These are phyloP conservation scores for Thyatira batis DNA, from an alignment of 2,888 invertebrate species.

Conservation along the genomic window DNA sequence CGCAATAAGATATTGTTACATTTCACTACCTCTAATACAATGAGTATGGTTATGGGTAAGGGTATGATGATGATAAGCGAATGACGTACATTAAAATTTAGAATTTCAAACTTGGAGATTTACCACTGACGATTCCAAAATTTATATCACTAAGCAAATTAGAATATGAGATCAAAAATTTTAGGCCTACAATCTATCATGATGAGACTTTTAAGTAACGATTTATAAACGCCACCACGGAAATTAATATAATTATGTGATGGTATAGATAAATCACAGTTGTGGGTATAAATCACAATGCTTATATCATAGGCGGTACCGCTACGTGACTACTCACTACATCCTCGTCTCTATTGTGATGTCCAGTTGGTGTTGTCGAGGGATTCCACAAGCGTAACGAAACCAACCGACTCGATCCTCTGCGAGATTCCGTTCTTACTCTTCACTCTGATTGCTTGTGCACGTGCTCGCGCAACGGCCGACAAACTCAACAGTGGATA, in stretches of 20 bases:
- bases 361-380: conserved; percentile 50
- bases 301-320: conserved; percentile 76
- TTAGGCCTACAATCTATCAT: conserved; percentile 80
- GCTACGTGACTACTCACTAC: conserved; percentile 68
- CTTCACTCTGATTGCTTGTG: conserved; percentile 21
- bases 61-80: conserved; percentile 63
- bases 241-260: conserved; percentile 67
- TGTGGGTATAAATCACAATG: conserved; percentile 77
- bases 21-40: conserved; percentile 74
- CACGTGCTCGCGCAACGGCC: conserved; percentile 37
- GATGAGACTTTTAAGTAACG: conserved; percentile 77
- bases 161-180: conserved; percentile 82
- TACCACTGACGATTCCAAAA: conserved; percentile 74
- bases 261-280: conserved; percentile 79
- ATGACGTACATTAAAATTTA: conserved; percentile 72
- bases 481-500: conserved; percentile 62
- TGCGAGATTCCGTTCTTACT: conserved; percentile 7
- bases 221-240: conserved; percentile 77
- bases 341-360: conserved; percentile 43
- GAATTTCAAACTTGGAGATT: conserved; percentile 74
- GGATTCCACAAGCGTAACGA: conserved; percentile 58
- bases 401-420: conserved; percentile 16
- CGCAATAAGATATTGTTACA: conserved; percentile 81
- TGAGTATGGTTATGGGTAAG: conserved; percentile 25
- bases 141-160: conserved; percentile 79